Conservation (phyloP, 1,140 invertebrate species). For the Rhynchophorus ferrugineus region DNA sequence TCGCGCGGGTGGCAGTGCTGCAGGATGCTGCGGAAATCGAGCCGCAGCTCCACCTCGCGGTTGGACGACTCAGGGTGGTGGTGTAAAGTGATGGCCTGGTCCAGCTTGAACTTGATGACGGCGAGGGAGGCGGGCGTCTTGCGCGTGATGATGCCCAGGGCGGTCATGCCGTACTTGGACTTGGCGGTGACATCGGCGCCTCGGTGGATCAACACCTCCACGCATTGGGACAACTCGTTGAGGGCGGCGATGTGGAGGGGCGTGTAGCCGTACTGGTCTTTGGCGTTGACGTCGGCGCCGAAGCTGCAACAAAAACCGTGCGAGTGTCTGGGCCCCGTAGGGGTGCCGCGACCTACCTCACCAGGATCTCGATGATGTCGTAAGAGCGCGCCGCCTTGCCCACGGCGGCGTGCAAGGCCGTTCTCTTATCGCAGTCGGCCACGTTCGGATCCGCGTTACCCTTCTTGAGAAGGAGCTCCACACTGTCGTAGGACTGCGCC, state of each 20-base stretch:
- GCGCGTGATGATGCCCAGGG: slow-evolving; percentile 70
- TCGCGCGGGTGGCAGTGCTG: slow-evolving; percentile 72
- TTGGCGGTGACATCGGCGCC: slow-evolving; percentile 78
- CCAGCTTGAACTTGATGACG: slow-evolving; percentile 67
- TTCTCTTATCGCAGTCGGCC: slow-evolving; percentile 68
- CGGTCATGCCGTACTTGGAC: slow-evolving; percentile 74
- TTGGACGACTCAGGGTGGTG: slow-evolving; percentile 68
- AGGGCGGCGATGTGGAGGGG: slow-evolving; percentile 80
- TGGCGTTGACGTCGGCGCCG: slow-evolving; percentile 74
- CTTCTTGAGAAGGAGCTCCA: slow-evolving; percentile 63
- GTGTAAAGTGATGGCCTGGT: slow-evolving; percentile 68
- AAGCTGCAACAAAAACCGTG: slow-evolving; percentile 45
- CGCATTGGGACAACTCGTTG: slow-evolving; percentile 75
- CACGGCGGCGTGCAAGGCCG: slow-evolving; percentile 68
- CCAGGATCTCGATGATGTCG: slow-evolving; percentile 65
- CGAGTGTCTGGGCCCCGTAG: too few species aligned
- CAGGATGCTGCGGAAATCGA: slow-evolving; percentile 70
- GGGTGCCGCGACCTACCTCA: slow-evolving; percentile 38
- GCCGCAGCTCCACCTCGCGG: slow-evolving; percentile 69
- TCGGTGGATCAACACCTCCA: slow-evolving; percentile 71
- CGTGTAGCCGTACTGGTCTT: slow-evolving; percentile 83
- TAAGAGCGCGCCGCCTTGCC: slow-evolving; percentile 66
- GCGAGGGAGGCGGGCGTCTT: slow-evolving; percentile 74
- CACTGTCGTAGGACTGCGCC: slow-evolving; percentile 68
- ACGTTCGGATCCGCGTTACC: slow-evolving; percentile 65